These are phyloP conservation scores for Lacanobia wlatinum DNA, from an alignment of 2,888 invertebrate genomes.

Conservation along the genomic window DNA sequence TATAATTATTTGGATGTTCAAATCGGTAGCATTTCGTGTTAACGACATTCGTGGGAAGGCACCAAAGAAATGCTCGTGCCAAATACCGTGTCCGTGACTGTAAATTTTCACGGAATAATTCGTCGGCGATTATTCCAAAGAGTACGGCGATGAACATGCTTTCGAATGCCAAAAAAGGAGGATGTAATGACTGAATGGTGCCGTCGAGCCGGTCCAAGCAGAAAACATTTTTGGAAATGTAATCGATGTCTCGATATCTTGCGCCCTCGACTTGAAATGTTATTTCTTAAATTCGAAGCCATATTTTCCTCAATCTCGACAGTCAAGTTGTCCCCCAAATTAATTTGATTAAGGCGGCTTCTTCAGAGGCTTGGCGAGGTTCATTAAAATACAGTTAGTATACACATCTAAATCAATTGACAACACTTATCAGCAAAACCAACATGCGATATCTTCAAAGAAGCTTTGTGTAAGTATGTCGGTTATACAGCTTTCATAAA, in stretches of 20 bases:
- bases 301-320: conserved; percentile 42
- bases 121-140: conserved; percentile 66
- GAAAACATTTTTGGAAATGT: conserved; percentile 60
- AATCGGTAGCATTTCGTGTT: conserved; percentile 65
- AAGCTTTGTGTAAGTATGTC: conserved; percentile 42
- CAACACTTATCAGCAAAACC: conserved; percentile 47
- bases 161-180: conserved; percentile 76
- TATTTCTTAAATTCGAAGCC: conserved; percentile 44
- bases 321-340: conserved; percentile 35
- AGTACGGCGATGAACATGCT: conserved; percentile 67
- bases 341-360: conserved; percentile 56
- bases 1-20: conserved; percentile 59
- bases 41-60: conserved; percentile 70
- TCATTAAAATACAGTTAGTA: conserved; percentile 49
- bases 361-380: conserved; percentile 31
- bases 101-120: conserved; percentile 73
- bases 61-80: conserved; percentile 68
- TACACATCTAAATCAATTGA: conserved; percentile 57
- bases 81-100: conserved; percentile 70
- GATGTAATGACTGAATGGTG: conserved; percentile 69
- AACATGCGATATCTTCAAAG: conserved; percentile 40
- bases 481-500: conserved; percentile 65
- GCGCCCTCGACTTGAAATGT: conserved; percentile 38
- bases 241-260: conserved; percentile 61
- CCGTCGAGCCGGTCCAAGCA: conserved; percentile 50